phyloP scores from a whole-genome alignment of 2,797 vertebrate species.

The Glossophaga mutica region DNA sequence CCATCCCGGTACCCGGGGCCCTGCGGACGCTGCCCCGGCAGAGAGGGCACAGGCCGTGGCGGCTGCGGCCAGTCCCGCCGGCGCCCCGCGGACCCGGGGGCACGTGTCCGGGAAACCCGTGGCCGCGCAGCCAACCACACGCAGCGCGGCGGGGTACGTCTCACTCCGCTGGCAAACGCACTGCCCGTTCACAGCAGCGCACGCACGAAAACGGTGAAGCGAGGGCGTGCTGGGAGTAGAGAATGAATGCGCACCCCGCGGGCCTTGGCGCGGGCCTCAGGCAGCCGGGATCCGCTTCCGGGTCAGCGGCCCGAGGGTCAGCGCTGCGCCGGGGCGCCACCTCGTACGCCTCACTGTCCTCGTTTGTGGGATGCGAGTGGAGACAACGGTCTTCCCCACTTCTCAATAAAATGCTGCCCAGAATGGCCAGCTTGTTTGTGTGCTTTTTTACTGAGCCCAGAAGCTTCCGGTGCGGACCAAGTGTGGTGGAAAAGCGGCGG shows the following conservation, averaged over 20 bases:
- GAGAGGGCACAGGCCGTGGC: not conserved
- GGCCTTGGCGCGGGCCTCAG: not conserved
- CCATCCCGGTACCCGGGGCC: not conserved
- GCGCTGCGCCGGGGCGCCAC: accelerated
- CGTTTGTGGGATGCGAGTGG: accelerated
- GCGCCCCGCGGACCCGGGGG: not conserved
- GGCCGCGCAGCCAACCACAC: not conserved
- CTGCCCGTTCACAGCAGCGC: not conserved
- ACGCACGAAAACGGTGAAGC: too few relatives aligned
- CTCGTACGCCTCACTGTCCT: not conserved
- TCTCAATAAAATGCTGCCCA: not conserved
- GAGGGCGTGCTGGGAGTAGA: not conserved
- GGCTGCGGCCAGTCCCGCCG: not conserved
- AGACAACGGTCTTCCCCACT: not conserved
- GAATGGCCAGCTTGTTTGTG: not conserved
- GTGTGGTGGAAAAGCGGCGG: constrained; percentile 38
- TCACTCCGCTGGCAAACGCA: too few relatives aligned
- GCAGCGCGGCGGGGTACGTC: accelerated
- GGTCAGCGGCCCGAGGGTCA: not conserved
- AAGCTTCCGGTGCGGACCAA: constrained; percentile 48
- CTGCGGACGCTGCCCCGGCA: not conserved
- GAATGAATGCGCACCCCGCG: not conserved
- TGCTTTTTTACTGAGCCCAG: constrained; percentile 28
- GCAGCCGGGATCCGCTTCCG: not conserved
- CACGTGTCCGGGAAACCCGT: accelerated